Conservation (phyloP, 2,113 vertebrate species). For the Cricetomys ansorgei region DNA sequence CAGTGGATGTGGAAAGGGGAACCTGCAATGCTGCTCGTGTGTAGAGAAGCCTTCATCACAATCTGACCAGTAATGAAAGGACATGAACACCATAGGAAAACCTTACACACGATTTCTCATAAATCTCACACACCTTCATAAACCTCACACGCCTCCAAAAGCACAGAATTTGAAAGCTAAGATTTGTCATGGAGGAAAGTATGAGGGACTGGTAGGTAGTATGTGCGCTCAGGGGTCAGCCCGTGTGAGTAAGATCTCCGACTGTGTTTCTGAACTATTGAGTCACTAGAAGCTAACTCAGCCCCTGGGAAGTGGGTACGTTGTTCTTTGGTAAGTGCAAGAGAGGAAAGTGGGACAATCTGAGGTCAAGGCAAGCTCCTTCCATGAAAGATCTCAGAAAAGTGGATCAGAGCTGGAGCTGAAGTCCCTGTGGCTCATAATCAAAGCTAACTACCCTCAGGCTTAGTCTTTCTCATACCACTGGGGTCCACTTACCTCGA, state of each 20-base stretch:
- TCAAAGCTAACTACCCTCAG: not conserved
- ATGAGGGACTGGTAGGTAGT: not conserved
- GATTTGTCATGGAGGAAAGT: not conserved
- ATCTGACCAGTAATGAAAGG: conserved; percentile 15
- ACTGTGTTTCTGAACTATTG: not conserved
- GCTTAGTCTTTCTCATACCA: not conserved
- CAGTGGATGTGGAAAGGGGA: not conserved
- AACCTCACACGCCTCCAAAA: not conserved
- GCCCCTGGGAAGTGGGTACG: not conserved
- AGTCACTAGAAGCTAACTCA: not conserved
- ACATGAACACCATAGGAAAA: not conserved
- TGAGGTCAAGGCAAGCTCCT: not conserved
- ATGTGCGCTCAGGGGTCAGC: not conserved
- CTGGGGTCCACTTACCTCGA: not conserved
- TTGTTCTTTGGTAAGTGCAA: conserved; percentile 3
- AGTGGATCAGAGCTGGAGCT: not conserved
- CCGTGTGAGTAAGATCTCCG: not conserved
- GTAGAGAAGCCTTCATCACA: not conserved
- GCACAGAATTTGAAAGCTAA: not conserved
- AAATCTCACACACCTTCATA: conserved; percentile 1
- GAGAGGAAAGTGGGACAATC: not conserved
- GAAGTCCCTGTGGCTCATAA: not conserved
- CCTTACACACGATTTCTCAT: not conserved
- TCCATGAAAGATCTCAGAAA: not conserved
- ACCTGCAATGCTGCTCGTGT: not conserved